Conservation (phyloP, 2,797 vertebrate species). For the Gadopsis marmoratus region DNA sequence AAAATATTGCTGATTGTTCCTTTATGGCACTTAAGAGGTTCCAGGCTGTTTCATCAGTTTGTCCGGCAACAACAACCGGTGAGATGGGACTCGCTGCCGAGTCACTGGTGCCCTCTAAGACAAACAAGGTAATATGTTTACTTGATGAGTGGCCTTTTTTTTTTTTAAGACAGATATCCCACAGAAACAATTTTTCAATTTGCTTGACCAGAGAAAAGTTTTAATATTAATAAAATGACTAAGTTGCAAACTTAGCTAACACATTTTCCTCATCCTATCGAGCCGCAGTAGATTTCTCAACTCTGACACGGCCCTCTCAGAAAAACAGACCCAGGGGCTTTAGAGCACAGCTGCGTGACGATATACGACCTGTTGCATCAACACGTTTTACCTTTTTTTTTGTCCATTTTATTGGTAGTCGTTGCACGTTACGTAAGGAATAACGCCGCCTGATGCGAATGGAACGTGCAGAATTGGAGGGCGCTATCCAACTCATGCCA, state of each 20-base stretch:
- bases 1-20: constrained; percentile 61
- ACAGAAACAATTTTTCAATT: constrained; percentile 29
- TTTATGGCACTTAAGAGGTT: constrained; percentile 63
- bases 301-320: not conserved
- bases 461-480: too few species aligned
- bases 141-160: constrained; percentile 54
- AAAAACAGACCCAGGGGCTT: not conserved
- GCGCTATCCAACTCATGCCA: not conserved
- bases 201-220: constrained; percentile 33
- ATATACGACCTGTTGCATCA: not conserved
- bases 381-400: not conserved
- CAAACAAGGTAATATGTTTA: constrained; percentile 53
- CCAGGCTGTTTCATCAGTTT: constrained; percentile 57
- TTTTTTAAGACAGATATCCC: constrained; percentile 35
- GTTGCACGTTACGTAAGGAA: not conserved
- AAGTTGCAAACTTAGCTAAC: constrained; percentile 17
- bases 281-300: not conserved
- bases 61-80: constrained; percentile 56
- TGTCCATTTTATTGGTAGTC: not conserved
- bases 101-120: constrained; percentile 49
- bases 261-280: not conserved
- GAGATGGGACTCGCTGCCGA: constrained; percentile 56
- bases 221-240: constrained; percentile 17
- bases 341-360: not conserved
- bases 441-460: not conserved